Conservation (phyloP, 2,113 vertebrate species). For the Probosciger aterrimus region DNA sequence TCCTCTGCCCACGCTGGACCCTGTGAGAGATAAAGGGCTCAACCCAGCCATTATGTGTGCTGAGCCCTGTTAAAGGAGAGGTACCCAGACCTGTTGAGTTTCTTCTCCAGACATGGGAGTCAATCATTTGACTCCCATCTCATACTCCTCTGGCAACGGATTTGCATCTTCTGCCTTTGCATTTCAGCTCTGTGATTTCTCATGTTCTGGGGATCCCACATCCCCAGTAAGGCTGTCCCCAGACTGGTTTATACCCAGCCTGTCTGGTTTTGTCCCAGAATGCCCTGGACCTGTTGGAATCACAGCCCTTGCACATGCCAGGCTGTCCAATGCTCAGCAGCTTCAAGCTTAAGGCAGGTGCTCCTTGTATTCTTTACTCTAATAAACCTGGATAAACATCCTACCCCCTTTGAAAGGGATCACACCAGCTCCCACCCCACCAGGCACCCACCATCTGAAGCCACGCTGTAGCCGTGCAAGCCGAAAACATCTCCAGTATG, state of each 20-base stretch:
- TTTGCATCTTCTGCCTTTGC: slow-evolving; percentile 43
- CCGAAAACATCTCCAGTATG: background rate
- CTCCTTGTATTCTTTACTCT: background rate
- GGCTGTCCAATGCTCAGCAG: background rate
- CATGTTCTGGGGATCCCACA: background rate
- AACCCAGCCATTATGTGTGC: background rate
- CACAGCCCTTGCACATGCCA: background rate
- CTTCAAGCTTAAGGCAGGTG: background rate
- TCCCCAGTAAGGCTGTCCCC: background rate
- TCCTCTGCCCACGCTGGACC: background rate
- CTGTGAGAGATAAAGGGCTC: background rate
- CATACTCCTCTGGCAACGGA: background rate
- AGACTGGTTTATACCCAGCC: slow-evolving; percentile 18
- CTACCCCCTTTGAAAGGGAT: background rate
- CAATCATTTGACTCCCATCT: background rate
- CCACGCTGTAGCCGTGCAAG: background rate
- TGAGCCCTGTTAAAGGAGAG: background rate
- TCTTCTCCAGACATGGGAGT: background rate
- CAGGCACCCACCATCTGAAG: background rate
- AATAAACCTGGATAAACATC: background rate
- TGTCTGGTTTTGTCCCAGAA: background rate
- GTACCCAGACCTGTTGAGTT: background rate
- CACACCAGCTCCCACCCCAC: background rate
- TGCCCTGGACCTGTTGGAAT: background rate
- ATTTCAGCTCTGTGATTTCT: background rate